These are phyloP conservation scores for Capreolus pygargus DNA, from an alignment of 2,113 vertebrate species.

Conservation along the genomic window DNA sequence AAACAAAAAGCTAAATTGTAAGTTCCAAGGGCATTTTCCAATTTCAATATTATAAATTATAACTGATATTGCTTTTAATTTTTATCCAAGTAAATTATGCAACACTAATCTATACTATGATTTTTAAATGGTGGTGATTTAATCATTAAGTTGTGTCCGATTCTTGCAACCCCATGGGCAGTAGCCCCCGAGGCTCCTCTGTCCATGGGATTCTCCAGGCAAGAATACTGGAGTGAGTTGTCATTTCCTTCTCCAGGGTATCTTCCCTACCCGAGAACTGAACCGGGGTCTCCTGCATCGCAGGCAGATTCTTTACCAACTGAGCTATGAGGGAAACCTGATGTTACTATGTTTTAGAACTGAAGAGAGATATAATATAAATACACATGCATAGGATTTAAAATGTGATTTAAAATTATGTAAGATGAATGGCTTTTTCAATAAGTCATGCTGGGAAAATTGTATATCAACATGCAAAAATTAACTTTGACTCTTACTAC, in stretches of 20 bases:
- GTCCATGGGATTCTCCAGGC: neutral
- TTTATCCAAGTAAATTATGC: neutral
- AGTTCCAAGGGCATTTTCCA: neutral
- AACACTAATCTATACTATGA: neutral
- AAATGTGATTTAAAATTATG: neutral
- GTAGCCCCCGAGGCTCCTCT: neutral
- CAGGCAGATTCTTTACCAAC: neutral
- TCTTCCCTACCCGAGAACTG: neutral
- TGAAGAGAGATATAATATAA: neutral
- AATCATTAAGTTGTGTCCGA: neutral
- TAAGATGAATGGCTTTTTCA: neutral
- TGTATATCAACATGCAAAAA: neutral
- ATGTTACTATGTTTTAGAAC: neutral
- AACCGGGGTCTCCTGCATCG: neutral
- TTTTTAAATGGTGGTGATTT: neutral
- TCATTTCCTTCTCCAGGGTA: neutral
- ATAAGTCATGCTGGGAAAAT: neutral
- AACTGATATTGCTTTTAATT: neutral
- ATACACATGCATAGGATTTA: neutral
- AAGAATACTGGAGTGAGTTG: neutral
- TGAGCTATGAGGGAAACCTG: neutral
- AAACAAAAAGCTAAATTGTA: neutral
- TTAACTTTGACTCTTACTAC: neutral
- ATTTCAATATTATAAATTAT: neutral
- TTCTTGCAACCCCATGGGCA: neutral